Evolutionary conservation across 1,140 invertebrate species (phyloP).

Genomic region (Archivesica marissinica): DNA sequence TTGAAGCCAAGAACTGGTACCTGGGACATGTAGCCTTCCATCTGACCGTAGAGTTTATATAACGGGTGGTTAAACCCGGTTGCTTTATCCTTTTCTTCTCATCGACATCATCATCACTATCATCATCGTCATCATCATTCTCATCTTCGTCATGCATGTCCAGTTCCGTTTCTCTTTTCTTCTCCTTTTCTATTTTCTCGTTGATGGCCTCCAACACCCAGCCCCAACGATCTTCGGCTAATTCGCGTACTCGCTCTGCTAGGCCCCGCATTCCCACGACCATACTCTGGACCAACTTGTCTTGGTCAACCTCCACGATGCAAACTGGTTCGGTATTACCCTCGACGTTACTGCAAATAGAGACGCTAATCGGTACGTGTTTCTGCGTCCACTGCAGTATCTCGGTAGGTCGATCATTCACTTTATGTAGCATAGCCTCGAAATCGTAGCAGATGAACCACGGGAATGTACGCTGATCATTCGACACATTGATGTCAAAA

Average conservation of each 20-base stretch:
- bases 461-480: conserved; percentile 1
- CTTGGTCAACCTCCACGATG: too few relatives aligned
- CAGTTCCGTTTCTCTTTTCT: neutral
- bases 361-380: conserved; percentile 25
- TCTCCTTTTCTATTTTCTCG: neutral
- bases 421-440: neutral
- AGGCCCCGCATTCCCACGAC: too few relatives aligned
- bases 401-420: neutral
- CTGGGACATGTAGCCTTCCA: too few relatives aligned
- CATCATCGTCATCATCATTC: too few relatives aligned
- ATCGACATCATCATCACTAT: neutral
- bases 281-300: too few relatives aligned
- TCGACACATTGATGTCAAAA: conserved; percentile 3
- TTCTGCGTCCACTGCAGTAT: neutral
- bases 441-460: conserved; percentile 27
- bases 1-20: conserved; percentile 28
- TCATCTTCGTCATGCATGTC: neutral
- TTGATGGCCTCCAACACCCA: neutral
- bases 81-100: neutral
- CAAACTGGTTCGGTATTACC: too few relatives aligned
- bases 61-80: neutral
- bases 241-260: neutral
- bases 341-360: conserved; percentile 25
- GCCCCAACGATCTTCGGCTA: neutral
- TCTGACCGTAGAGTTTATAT: neutral